Evolutionary conservation across 2,888 invertebrate genomes (phyloP), one percentile per base, ranked within the genome.

Genomic region (Acanthopleura granulata): DNA sequence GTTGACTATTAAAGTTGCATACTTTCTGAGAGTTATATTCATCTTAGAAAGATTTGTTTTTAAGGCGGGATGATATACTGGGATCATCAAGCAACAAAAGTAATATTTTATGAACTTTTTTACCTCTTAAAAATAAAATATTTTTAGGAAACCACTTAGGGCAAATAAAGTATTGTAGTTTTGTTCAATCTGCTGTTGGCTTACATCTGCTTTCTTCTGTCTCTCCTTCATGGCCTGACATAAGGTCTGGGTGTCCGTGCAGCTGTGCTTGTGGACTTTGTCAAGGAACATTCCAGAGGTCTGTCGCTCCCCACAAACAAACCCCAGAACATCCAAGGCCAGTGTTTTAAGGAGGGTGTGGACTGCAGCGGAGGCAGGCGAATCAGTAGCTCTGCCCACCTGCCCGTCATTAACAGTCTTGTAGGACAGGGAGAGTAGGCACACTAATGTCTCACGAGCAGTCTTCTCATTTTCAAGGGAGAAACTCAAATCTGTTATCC

Each of bases 151-250:
- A n/a, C n/a, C 9, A 6, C 9, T 40, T 40, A 40, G 9, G 9
- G 40, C 40, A 40, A 40, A 40, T 40, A 40, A 3, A 40, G 40
- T 40, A 40, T 3, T 40, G 40, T 9, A 40, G 40, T 40, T 49
- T 27, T 30, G 25, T n/a, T n/a, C 9, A 9, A 40, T 40, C 9
- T 40, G 40, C 40, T 40, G 40, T 9, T 40, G 15, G 22, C 74
- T 9, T 79, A 89, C 90, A 83, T 88, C 86, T 25, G 89, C 90
- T 75, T 89, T 82, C 15, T 79, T 78, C 75, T 90, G 89, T 72
- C 89, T 89, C 62, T 86, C 79, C 62, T 84, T 81, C 85, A 90
- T 83, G 14, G 89, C 87, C 15, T 79, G 72, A n/a, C 84, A 83
- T 76, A 88, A 69, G n/a, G 79, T 79, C 18, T 66, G 22, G 22